Conservation (phyloP, 1,140 invertebrate genomes). For the Atta colombica region DNA sequence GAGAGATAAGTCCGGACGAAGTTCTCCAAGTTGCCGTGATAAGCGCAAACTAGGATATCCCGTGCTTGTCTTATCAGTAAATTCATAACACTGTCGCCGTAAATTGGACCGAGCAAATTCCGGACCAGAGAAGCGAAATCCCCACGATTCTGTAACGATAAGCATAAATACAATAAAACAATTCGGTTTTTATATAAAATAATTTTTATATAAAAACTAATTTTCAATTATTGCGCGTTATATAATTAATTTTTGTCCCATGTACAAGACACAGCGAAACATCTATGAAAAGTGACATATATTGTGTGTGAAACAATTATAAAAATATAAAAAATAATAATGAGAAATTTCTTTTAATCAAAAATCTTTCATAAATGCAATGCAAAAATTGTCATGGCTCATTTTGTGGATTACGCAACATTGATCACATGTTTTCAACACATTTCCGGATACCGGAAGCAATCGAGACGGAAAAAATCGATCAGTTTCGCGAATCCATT, state of each 20-base stretch:
- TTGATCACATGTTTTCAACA: constrained; percentile 83
- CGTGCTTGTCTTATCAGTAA: constrained; percentile 89
- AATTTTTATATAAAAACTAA: background rate
- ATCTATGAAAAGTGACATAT: background rate
- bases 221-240: background rate
- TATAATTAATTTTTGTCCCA: background rate
- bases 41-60: constrained; percentile 89
- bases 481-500: constrained; percentile 59
- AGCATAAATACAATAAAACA: background rate
- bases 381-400: background rate
- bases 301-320: background rate
- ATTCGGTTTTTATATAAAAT: background rate
- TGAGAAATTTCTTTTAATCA: background rate
- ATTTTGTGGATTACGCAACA: background rate
- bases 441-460: constrained; percentile 66
- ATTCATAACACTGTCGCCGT: constrained; percentile 87
- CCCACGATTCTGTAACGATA: constrained; percentile 84
- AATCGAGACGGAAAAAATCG: constrained; percentile 53
- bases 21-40: constrained; percentile 88
- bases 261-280: background rate
- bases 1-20: constrained; percentile 89
- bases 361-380: constrained; percentile 7
- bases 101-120: constrained; percentile 88
- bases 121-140: constrained; percentile 88
- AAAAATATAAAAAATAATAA: background rate